phyloP scores from a whole-genome alignment of 2,888 invertebrate genomes.

The Ophraella communa region DNA sequence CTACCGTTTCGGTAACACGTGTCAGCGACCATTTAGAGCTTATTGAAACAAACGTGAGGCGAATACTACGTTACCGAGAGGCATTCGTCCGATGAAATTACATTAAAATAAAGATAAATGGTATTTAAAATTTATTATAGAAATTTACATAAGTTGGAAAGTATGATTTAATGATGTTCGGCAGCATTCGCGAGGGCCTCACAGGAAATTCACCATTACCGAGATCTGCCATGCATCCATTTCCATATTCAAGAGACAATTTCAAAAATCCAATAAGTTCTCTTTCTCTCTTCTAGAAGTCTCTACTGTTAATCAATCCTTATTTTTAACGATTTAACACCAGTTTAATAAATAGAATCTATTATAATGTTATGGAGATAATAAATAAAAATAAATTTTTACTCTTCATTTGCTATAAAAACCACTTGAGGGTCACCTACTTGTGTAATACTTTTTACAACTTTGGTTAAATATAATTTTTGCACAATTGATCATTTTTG shows the following conservation, averaged over 20 bases:
- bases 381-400: too few relatives aligned
- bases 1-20: conserved; percentile 30
- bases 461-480: too few relatives aligned
- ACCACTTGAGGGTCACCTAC: too few relatives aligned
- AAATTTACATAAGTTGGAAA: conserved; percentile 34
- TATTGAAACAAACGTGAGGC: conserved; percentile 40
- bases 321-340: too few relatives aligned
- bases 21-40: conserved; percentile 33
- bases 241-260: background rate
- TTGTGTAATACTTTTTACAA: too few relatives aligned
- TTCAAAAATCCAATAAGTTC: background rate
- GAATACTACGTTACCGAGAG: conserved; percentile 34
- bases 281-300: too few relatives aligned
- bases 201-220: background rate
- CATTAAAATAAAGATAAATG: conserved; percentile 38
- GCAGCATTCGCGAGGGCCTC: conserved; percentile 3
- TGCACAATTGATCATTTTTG: too few relatives aligned
- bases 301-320: too few relatives aligned
- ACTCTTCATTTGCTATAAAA: too few relatives aligned
- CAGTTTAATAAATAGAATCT: too few relatives aligned
- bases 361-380: too few relatives aligned
- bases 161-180: conserved; percentile 31
- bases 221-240: background rate
- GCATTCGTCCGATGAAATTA: conserved; percentile 30
- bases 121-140: conserved; percentile 35